A percentile compares a stretch with the other conserved stretches of the same genome.
Evolutionary conservation across 1,140 invertebrate species (phyloP).

Genomic region (Physella acuta): DNA sequence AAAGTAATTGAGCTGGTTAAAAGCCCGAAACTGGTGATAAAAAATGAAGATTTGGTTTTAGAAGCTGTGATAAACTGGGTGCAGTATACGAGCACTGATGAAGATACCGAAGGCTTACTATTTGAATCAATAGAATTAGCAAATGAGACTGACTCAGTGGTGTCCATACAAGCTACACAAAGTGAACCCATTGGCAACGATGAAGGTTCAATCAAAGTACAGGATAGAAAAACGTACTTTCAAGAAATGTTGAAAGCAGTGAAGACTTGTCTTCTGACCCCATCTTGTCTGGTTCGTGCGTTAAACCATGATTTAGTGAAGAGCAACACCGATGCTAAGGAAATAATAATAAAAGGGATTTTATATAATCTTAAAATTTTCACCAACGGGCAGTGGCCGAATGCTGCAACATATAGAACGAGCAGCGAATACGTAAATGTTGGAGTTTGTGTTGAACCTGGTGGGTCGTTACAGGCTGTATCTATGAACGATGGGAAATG

Average conservation of each 20-base stretch:
- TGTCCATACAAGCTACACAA: background rate
- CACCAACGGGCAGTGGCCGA: background rate
- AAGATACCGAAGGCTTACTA: too few species aligned
- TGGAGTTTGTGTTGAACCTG: background rate
- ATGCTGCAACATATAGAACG: background rate
- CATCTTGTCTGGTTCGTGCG: background rate
- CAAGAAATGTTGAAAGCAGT: background rate
- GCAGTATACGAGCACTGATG: background rate
- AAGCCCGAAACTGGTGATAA: background rate
- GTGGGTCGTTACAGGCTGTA: too few species aligned
- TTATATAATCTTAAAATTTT: background rate
- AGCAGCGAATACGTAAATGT: background rate
- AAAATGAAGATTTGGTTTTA: background rate
- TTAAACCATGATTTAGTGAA: background rate
- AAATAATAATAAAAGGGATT: background rate
- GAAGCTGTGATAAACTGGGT: background rate
- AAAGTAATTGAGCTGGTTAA: background rate
- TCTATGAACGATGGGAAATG: background rate
- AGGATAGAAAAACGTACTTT: background rate
- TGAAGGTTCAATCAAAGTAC: background rate
- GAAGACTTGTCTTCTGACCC: background rate
- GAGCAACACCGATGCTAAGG: background rate
- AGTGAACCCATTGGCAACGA: background rate
- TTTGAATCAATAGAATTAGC: background rate
- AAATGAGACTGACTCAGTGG: background rate